Evolutionary conservation across 2,888 invertebrate species (phyloP).

Genomic region (Plagiodera versicolora): DNA sequence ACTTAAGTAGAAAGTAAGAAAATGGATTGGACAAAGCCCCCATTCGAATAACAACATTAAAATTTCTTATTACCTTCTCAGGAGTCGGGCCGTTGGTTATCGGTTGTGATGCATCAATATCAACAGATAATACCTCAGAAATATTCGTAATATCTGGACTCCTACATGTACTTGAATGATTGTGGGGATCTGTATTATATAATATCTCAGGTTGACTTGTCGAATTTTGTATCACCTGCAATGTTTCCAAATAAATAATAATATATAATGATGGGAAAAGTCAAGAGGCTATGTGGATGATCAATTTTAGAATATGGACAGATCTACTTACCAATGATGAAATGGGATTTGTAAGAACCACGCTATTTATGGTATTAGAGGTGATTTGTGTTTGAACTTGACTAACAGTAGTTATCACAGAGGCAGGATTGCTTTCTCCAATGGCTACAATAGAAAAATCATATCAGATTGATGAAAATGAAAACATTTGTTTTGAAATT

Average conservation of each 20-base stretch:
- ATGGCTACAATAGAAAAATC: conserved; percentile 36
- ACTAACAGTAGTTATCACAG: conserved; percentile 51
- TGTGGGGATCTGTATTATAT: conserved; percentile 34
- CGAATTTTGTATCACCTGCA: conserved; percentile 37
- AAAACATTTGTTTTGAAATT: too few relatives aligned
- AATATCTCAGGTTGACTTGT: conserved; percentile 38
- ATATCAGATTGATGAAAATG: not conserved
- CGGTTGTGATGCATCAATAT: conserved; percentile 39
- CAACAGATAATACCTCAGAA: conserved; percentile 59
- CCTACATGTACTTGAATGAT: conserved; percentile 44
- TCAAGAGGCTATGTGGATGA: not conserved
- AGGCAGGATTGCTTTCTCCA: conserved; percentile 47
- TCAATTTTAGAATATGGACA: not conserved
- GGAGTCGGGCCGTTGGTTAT: conserved; percentile 58
- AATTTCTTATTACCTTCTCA: conserved; percentile 44
- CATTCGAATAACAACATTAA: not conserved
- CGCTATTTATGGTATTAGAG: conserved; percentile 34
- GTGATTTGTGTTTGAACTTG: conserved; percentile 41
- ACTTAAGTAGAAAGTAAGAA: too few relatives aligned
- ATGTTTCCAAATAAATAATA: conserved; percentile 12
- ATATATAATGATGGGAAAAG: not conserved
- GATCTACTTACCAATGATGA: conserved; percentile 30
- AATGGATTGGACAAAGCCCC: too few relatives aligned
- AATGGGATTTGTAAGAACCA: conserved; percentile 34
- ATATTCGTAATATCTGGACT: conserved; percentile 58